phyloP scores from a whole-genome alignment of 35 echinoderm and acorn worm genomes.

The Lytechinus variegatus region DNA sequence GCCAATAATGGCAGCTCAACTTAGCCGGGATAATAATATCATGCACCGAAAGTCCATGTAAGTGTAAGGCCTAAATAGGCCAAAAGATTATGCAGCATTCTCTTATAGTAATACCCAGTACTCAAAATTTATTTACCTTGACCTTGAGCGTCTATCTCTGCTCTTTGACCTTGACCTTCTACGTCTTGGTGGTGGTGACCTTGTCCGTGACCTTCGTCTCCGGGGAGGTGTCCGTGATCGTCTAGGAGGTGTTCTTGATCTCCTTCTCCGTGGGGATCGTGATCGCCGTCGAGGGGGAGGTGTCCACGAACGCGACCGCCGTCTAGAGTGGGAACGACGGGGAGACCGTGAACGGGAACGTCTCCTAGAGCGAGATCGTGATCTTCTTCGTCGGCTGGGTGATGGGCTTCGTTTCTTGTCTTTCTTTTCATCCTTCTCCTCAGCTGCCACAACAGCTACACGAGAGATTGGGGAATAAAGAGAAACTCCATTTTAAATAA shows the following conservation, averaged over 20 bases:
- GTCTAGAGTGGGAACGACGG: conserved; percentile 45
- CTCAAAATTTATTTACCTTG: conserved; percentile 38
- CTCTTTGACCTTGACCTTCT: conserved; percentile 78
- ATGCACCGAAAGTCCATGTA: too few relatives aligned
- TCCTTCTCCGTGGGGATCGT: conserved; percentile 60
- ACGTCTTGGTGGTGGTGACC: conserved; percentile 62
- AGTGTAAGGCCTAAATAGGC: too few relatives aligned
- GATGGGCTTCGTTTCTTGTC: conserved; percentile 73
- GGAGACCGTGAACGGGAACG: conserved; percentile 68
- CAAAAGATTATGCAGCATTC: too few relatives aligned
- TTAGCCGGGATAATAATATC: too few relatives aligned
- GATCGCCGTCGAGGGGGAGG: conserved; percentile 57
- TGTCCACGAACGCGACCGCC: conserved; percentile 62
- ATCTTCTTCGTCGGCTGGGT: conserved; percentile 61
- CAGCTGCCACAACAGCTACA: background rate
- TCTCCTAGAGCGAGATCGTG: conserved; percentile 70
- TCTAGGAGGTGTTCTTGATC: conserved; percentile 34
- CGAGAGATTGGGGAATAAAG: background rate
- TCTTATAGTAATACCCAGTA: too few relatives aligned
- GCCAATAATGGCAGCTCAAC: too few relatives aligned
- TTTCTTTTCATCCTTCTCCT: conserved; percentile 60
- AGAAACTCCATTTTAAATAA: background rate
- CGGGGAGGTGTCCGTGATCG: conserved; percentile 53
- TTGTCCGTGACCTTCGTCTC: conserved; percentile 63
- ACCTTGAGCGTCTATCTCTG: conserved; percentile 73